Conservation (phyloP, 2,888 invertebrate genomes). For the Lepidochitona cinerea region DNA sequence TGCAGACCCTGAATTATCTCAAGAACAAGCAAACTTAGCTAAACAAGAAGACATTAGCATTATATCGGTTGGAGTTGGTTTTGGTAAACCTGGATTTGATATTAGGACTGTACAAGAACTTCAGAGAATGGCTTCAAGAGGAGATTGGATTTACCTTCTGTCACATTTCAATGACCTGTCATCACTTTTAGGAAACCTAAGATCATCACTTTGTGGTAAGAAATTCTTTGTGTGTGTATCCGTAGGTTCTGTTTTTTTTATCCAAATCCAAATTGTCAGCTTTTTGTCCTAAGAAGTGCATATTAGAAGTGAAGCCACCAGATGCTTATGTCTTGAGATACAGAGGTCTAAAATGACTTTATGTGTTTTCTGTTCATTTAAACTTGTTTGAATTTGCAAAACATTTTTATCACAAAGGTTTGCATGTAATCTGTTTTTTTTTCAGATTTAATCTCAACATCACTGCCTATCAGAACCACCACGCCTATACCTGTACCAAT, state of each 20-base stretch:
- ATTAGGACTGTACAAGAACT: background rate
- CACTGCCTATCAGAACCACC: background rate
- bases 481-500: background rate
- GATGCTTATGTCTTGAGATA: too few relatives aligned
- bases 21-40: background rate
- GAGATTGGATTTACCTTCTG: background rate
- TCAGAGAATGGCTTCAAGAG: background rate
- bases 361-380: too few relatives aligned
- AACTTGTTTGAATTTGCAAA: too few relatives aligned
- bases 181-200: background rate
- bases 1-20: background rate
- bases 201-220: background rate
- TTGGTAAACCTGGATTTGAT: background rate
- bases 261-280: too few relatives aligned
- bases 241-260: too few relatives aligned
- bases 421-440: too few relatives aligned
- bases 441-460: too few relatives aligned
- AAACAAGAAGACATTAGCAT: background rate
- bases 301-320: too few relatives aligned
- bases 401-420: too few relatives aligned
- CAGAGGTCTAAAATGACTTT: too few relatives aligned
- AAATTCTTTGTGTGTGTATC: too few relatives aligned
- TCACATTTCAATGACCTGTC: background rate
- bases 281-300: too few relatives aligned
- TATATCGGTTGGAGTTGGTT: background rate